These are phyloP conservation scores for Thamnophis sirtalis DNA, from an alignment of 2,113 vertebrate genomes.

Conservation along the genomic window DNA sequence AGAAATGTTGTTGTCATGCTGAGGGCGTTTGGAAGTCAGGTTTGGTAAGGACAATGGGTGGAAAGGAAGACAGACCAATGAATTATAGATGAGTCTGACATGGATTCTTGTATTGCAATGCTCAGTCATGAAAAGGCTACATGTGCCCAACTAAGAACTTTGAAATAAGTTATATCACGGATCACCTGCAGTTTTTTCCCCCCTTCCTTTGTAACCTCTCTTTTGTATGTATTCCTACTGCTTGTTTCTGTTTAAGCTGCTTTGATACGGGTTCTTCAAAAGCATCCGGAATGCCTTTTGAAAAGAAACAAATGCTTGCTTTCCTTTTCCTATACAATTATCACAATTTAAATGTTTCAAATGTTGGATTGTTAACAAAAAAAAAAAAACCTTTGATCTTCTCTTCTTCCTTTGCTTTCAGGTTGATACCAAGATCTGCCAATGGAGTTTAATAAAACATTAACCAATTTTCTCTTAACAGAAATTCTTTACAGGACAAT, in stretches of 20 bases:
- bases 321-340: constrained; percentile 37
- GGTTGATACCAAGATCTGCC: constrained; percentile 45
- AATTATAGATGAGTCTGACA: background rate
- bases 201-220: background rate
- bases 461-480: constrained; percentile 30
- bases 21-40: background rate
- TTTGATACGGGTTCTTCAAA: constrained; percentile 39
- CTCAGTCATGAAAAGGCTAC: background rate
- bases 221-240: constrained; percentile 28
- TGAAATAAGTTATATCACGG: background rate
- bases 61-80: background rate
- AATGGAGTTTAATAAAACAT: constrained; percentile 16
- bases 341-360: constrained; percentile 43
- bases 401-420: constrained; percentile 40
- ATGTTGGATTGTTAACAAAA: constrained; percentile 45
- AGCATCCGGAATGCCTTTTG: constrained; percentile 21
- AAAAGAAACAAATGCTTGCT: constrained; percentile 17
- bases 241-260: constrained; percentile 13
- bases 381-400: constrained; percentile 32
- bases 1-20: background rate
- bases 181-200: background rate
- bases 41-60: background rate
- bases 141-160: background rate
- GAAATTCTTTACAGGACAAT: constrained; percentile 10
- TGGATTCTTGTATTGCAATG: background rate